These are phyloP conservation scores for Gyrodactylus salaris DNA, from an alignment of 1,140 invertebrate species.

Conservation along the genomic window DNA sequence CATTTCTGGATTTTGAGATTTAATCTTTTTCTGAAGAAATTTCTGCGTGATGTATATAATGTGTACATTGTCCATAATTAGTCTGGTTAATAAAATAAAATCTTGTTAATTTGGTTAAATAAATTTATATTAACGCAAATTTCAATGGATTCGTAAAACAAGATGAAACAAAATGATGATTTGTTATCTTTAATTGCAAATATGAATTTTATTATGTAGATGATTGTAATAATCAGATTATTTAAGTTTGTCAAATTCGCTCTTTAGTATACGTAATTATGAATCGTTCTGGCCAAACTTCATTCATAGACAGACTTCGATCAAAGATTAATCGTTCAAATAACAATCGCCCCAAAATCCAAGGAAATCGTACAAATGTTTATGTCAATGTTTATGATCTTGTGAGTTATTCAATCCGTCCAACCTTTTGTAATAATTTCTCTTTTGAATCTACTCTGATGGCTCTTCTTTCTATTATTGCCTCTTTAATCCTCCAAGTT, in stretches of 20 bases:
- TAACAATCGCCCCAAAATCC: neutral
- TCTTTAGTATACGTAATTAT: too few species aligned
- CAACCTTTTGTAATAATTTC: too few species aligned
- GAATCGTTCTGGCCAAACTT: neutral
- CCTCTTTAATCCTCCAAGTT: too few species aligned
- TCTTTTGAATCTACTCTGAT: too few species aligned
- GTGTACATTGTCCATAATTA: neutral
- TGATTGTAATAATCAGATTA: too few species aligned
- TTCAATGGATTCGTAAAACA: too few species aligned
- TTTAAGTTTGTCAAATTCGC: too few species aligned
- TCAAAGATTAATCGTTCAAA: neutral
- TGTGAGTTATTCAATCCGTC: neutral
- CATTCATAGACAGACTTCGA: neutral
- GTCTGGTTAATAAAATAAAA: neutral
- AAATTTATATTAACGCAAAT: neutral
- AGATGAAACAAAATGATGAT: too few species aligned
- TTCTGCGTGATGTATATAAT: neutral
- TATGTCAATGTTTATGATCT: neutral
- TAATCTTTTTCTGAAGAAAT: neutral
- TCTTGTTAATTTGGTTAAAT: neutral
- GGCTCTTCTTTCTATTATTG: too few species aligned
- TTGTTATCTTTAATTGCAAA: too few species aligned
- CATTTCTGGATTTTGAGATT: neutral
- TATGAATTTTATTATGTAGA: neutral
- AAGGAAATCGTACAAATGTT: neutral